Percentiles rank a stretch among this genome's conserved stretches.
phyloP scores from a whole-genome alignment of 2,888 invertebrate genomes.

The Dromius quadrimaculatus region DNA sequence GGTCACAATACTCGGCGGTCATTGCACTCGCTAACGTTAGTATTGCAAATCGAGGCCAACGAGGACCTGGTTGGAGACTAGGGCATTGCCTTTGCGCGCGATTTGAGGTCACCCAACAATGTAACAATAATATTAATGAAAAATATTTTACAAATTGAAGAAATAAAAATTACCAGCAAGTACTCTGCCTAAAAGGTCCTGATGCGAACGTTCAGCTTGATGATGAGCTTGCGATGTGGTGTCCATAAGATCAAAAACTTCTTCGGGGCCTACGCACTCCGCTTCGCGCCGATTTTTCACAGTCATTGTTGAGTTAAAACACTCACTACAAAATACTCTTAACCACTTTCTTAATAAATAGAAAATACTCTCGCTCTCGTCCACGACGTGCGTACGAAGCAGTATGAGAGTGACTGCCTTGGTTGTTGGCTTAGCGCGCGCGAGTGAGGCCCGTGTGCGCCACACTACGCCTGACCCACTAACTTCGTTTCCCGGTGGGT shows the following conservation, averaged over 20 bases:
- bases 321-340: background rate
- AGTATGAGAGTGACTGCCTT: slow-evolving; percentile 54
- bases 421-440: slow-evolving; percentile 58
- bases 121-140: slow-evolving; percentile 22
- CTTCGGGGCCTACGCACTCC: slow-evolving; percentile 66
- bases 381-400: slow-evolving; percentile 14
- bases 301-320: slow-evolving; percentile 65
- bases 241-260: slow-evolving; percentile 58
- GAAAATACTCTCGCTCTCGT: slow-evolving; percentile 18
- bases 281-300: slow-evolving; percentile 71
- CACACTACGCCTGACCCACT: slow-evolving; percentile 64
- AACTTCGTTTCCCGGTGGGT: slow-evolving; percentile 66
- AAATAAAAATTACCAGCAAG: slow-evolving; percentile 69
- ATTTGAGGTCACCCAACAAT: slow-evolving; percentile 66
- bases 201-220: slow-evolving; percentile 66
- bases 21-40: slow-evolving; percentile 64
- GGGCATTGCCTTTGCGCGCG: slow-evolving; percentile 64
- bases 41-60: slow-evolving; percentile 63
- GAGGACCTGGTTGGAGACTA: slow-evolving; percentile 61
- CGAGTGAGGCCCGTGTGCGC: slow-evolving; percentile 59
- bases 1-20: slow-evolving; percentile 66
- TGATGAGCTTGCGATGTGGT: slow-evolving; percentile 54
- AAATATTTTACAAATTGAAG: background rate
- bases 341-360: background rate
- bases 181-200: slow-evolving; percentile 70